phyloP scores from a whole-genome alignment of 2,113 vertebrate genomes.

The Nansenia antarctica region DNA sequence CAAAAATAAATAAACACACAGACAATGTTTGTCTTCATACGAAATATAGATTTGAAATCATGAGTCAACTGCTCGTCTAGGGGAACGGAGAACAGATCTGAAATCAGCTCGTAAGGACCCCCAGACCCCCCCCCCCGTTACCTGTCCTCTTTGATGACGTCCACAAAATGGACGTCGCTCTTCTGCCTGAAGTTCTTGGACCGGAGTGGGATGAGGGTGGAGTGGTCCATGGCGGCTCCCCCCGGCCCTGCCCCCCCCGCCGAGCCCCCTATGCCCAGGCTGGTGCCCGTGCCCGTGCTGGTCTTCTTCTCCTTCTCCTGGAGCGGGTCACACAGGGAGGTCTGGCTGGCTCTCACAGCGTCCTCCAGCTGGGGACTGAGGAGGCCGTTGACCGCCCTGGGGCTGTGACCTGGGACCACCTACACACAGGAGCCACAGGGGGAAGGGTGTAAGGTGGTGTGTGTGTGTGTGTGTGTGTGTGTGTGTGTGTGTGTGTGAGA shows the following conservation, averaged over 20 bases:
- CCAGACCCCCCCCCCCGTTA: slow-evolving; percentile 55
- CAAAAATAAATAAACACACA: too few species aligned
- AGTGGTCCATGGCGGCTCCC: slow-evolving; percentile 80
- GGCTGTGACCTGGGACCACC: slow-evolving; percentile 70
- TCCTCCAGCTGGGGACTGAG: slow-evolving; percentile 81
- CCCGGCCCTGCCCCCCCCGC: slow-evolving; percentile 65
- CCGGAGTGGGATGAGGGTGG: slow-evolving; percentile 82
- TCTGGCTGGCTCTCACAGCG: slow-evolving; percentile 83
- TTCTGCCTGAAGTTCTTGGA: slow-evolving; percentile 86
- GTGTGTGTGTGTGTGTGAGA: not conserved
- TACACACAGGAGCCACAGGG: slow-evolving; percentile 31
- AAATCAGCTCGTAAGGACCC: not conserved
- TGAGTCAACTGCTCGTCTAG: not conserved
- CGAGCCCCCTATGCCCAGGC: slow-evolving; percentile 67
- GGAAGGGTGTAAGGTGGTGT: not conserved
- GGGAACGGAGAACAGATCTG: not conserved
- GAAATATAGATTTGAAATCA: too few species aligned
- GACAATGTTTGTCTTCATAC: too few species aligned
- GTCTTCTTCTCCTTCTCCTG: slow-evolving; percentile 77
- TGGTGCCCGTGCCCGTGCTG: slow-evolving; percentile 54
- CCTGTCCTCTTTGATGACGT: slow-evolving; percentile 91
- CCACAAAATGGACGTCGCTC: slow-evolving; percentile 88
- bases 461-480: not conserved
- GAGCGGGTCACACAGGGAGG: slow-evolving; percentile 83
- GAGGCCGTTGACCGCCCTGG: slow-evolving; percentile 84